Evolutionary conservation across 2,113 vertebrate species (phyloP).

Genomic region (Heterochromis multidens): DNA sequence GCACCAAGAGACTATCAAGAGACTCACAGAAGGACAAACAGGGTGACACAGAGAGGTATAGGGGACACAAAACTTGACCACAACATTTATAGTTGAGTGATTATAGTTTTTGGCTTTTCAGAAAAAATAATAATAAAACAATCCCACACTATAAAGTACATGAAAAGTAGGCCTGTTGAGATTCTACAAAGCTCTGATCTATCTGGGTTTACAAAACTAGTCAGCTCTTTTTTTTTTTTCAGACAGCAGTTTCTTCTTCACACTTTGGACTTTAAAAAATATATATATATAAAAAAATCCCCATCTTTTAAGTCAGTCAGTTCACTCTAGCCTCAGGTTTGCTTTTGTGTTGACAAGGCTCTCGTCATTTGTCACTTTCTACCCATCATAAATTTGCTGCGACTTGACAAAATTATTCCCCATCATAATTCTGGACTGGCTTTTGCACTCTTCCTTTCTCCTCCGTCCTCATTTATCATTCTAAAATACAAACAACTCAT

Average conservation of each 20-base stretch:
- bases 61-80: neutral
- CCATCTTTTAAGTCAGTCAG: neutral
- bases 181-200: neutral
- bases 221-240: neutral
- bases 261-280: neutral
- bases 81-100: neutral
- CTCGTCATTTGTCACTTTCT: neutral
- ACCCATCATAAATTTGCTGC: neutral
- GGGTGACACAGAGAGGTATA: neutral
- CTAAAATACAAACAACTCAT: neutral
- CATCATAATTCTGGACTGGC: neutral
- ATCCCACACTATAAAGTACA: neutral
- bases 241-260: neutral
- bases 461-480: neutral
- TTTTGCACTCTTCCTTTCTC: neutral
- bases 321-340: neutral
- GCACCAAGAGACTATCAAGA: too few species aligned
- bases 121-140: neutral
- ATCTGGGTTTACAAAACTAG: neutral
- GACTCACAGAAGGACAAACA: neutral
- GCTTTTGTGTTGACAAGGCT: neutral
- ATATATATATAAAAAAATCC: neutral
- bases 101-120: neutral
- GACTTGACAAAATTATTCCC: neutral
- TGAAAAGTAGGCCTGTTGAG: neutral